Evolutionary conservation across 2,113 vertebrate genomes (phyloP).

Genomic region (Chamaea fasciata): DNA sequence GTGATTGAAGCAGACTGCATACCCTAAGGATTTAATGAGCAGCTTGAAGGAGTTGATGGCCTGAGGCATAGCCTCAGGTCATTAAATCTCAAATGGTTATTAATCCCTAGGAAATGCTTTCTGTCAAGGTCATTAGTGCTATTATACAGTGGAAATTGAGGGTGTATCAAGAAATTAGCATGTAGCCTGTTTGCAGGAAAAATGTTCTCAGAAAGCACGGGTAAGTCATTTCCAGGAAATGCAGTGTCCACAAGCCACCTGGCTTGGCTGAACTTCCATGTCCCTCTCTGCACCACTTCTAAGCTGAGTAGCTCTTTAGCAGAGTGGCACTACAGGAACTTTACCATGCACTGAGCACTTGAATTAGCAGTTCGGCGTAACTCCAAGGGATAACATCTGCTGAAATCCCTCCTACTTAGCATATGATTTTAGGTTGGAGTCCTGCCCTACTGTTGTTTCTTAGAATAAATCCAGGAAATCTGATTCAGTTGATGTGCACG

Average conservation of each 20-base stretch:
- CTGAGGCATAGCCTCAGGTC: constrained; percentile 33
- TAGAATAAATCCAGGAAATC: neutral
- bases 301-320: neutral
- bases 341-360: neutral
- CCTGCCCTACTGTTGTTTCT: neutral
- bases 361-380: neutral
- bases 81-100: constrained; percentile 45
- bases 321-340: neutral
- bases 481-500: neutral
- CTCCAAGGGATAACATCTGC: neutral
- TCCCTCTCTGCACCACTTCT: neutral
- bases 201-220: neutral
- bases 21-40: constrained; percentile 46
- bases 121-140: constrained; percentile 48
- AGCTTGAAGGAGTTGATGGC: constrained; percentile 34
- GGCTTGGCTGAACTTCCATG: neutral
- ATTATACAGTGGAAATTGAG: constrained; percentile 10
- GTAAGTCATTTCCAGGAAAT: neutral
- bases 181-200: neutral
- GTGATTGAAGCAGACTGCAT: neutral
- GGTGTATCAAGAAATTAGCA: neutral
- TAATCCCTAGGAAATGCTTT: constrained; percentile 31
- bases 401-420: neutral
- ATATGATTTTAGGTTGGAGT: neutral
- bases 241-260: neutral